Conservation (phyloP, 2,797 vertebrate genomes). For the Pangasius mekongensis region DNA sequence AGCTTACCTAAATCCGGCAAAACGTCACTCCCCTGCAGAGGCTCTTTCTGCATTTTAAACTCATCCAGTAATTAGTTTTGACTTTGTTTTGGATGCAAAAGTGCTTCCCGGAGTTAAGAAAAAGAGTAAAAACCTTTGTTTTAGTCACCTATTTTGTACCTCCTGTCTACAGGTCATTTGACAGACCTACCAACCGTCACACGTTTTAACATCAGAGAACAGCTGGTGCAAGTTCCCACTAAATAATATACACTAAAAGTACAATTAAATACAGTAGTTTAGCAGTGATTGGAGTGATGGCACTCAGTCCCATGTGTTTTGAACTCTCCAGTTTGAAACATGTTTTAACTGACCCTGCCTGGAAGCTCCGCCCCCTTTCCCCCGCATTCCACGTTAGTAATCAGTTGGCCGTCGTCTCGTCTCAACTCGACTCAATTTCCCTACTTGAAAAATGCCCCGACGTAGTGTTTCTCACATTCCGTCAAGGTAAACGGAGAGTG, state of each 20-base stretch:
- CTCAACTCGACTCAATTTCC: neutral
- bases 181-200: neutral
- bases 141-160: neutral
- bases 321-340: neutral
- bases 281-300: neutral
- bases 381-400: neutral
- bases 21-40: neutral
- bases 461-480: neutral
- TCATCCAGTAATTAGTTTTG: neutral
- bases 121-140: neutral
- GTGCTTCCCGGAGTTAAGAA: neutral
- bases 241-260: neutral
- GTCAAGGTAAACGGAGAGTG: neutral
- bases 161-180: neutral
- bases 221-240: neutral
- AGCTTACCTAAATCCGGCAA: neutral
- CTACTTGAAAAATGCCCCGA: neutral
- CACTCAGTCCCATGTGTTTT: neutral
- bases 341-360: neutral
- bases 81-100: neutral
- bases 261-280: too few relatives aligned
- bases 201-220: neutral
- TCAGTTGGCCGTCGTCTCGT: neutral
- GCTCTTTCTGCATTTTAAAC: neutral
- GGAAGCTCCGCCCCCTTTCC: neutral